Conservation (phyloP, 2,797 vertebrate genomes). For the Phataginus tetradactyla region DNA sequence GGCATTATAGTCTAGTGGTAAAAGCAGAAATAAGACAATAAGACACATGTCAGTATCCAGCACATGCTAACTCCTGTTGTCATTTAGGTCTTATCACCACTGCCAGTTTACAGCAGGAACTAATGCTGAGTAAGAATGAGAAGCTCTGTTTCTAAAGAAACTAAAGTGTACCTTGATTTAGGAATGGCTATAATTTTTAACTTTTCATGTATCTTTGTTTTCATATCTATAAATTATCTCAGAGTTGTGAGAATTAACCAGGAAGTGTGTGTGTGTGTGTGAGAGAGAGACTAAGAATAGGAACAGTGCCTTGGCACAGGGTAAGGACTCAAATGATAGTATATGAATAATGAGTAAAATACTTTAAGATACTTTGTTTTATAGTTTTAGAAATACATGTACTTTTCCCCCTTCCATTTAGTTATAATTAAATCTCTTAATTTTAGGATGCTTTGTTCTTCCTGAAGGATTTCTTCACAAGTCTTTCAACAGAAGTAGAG, state of each 20-base stretch:
- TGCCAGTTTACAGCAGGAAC: neutral
- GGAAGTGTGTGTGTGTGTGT: neutral
- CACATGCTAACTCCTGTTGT: neutral
- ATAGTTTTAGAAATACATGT: neutral
- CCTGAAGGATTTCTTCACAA: constrained; percentile 97
- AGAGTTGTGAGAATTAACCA: constrained; percentile 4
- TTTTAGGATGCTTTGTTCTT: constrained; percentile 97
- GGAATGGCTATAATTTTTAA: neutral
- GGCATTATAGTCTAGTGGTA: neutral
- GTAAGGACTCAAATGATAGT: neutral
- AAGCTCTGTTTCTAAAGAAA: neutral
- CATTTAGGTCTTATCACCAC: accelerated
- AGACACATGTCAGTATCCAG: accelerated
- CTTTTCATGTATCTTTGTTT: neutral
- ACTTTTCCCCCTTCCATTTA: neutral
- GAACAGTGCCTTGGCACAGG: neutral
- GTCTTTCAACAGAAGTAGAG: constrained; percentile 96
- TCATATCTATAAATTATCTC: neutral
- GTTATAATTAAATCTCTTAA: constrained; percentile 40
- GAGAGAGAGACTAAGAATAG: neutral
- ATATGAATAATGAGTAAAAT: neutral
- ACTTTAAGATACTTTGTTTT: neutral
- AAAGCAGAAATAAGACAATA: neutral
- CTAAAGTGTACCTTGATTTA: neutral
- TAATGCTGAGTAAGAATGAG: neutral